phyloP scores from a whole-genome alignment of 2,113 vertebrate species.

The Elephas maximus region DNA sequence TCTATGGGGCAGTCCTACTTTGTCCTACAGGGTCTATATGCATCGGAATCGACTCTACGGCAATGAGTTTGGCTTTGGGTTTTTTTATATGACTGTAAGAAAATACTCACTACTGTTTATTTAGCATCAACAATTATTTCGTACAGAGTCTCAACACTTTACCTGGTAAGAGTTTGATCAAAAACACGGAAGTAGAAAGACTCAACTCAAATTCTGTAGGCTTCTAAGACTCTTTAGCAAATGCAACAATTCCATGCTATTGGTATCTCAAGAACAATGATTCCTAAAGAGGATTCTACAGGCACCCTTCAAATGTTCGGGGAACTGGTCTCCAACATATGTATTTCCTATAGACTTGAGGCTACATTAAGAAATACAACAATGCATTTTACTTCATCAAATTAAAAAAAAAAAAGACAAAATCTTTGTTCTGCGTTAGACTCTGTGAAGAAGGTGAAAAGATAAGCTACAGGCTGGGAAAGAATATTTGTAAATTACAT shows the following conservation, averaged over 20 bases:
- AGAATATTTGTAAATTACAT: conserved; percentile 6
- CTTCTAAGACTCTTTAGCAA: not conserved
- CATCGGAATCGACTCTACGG: too few species aligned
- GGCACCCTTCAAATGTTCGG: not conserved
- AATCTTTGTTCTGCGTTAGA: not conserved
- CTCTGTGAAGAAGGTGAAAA: conserved; percentile 25
- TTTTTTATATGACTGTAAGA: not conserved
- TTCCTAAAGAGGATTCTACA: conserved; percentile 27
- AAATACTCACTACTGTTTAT: conserved; percentile 33
- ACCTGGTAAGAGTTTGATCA: conserved; percentile 43
- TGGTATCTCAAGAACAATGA: conserved; percentile 46
- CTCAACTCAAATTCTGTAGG: not conserved
- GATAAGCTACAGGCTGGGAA: not conserved
- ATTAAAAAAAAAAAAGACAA: conserved; percentile 5
- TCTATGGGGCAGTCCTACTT: too few species aligned
- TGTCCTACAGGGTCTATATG: too few species aligned
- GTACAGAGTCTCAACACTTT: conserved; percentile 25
- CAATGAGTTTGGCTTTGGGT: too few species aligned
- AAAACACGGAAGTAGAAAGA: conserved; percentile 16
- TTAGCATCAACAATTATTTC: conserved; percentile 52
- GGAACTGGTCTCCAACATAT: not conserved
- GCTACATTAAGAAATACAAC: conserved; percentile 21
- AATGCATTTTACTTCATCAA: not conserved
- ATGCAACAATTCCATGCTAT: not conserved
- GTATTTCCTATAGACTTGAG: not conserved